These are phyloP conservation scores for Dioctria linearis DNA, from an alignment of 2,888 invertebrate genomes.

Conservation along the genomic window DNA sequence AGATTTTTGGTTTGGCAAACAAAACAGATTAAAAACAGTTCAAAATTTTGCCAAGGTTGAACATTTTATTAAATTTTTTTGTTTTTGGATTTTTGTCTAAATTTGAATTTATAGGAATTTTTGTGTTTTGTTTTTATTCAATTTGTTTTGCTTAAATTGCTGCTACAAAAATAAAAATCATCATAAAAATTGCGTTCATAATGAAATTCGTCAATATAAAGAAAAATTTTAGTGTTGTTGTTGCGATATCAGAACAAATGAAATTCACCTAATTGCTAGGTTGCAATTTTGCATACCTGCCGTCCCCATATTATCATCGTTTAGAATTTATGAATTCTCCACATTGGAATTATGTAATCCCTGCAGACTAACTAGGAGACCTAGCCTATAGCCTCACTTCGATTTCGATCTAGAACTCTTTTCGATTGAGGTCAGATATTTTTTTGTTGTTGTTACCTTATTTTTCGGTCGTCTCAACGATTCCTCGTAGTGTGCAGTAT, in stretches of 20 bases:
- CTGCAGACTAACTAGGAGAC: no score
- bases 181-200: constrained; percentile 5
- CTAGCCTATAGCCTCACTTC: background rate
- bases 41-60: constrained; percentile 13
- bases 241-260: background rate
- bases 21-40: constrained; percentile 42
- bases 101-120: no score
- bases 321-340: no score
- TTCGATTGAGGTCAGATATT: background rate
- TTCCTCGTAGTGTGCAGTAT: background rate
- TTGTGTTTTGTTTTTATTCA: no score
- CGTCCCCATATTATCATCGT: no score
- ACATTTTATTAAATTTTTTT: no score
- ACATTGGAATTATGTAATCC: no score
- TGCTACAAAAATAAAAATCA: background rate
- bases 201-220: background rate
- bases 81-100: no score
- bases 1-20: background rate
- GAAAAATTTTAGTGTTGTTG: background rate
- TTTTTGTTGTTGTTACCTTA: background rate
- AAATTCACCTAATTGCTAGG: background rate
- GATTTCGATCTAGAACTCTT: background rate
- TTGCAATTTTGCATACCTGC: background rate
- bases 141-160: no score
- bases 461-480: background rate